Conservation (phyloP, 2,797 vertebrate genomes). For the Sylvia borin region DNA sequence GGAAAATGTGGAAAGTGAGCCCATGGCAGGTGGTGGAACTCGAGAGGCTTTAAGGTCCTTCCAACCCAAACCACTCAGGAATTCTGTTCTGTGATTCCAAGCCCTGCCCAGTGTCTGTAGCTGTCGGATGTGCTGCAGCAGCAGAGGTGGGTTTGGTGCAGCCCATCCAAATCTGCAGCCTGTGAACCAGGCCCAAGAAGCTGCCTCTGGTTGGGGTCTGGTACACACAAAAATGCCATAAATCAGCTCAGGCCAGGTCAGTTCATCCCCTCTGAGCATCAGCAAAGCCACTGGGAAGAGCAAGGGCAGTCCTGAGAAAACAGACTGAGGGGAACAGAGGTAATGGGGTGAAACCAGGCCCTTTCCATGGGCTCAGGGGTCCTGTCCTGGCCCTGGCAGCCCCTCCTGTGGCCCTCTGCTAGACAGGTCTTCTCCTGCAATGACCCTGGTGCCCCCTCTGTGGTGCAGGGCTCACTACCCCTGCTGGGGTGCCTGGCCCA, state of each 20-base stretch:
- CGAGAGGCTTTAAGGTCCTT: too few species aligned
- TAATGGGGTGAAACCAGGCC: background rate
- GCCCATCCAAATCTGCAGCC: background rate
- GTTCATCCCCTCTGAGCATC: background rate
- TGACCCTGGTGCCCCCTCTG: background rate
- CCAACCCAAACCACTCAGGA: background rate
- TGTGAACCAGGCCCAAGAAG: rapidly evolving
- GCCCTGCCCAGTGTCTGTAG: background rate
- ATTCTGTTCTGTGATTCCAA: background rate
- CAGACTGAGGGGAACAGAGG: background rate
- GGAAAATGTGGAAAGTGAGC: background rate
- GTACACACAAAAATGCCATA: background rate
- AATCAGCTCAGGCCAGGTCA: background rate
- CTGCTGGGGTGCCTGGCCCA: background rate
- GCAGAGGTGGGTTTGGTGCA: background rate
- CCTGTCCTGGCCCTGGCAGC: background rate
- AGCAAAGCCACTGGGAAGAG: background rate
- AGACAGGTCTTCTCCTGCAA: background rate
- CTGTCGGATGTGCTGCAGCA: background rate
- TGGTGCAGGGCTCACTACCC: rapidly evolving
- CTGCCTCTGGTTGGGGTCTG: background rate
- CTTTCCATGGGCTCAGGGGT: background rate
- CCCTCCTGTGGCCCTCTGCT: background rate
- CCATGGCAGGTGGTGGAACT: background rate
- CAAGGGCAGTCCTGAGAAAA: background rate